Evolutionary conservation across 2,888 invertebrate genomes (phyloP).

Genomic region (Aphidius colemani): DNA sequence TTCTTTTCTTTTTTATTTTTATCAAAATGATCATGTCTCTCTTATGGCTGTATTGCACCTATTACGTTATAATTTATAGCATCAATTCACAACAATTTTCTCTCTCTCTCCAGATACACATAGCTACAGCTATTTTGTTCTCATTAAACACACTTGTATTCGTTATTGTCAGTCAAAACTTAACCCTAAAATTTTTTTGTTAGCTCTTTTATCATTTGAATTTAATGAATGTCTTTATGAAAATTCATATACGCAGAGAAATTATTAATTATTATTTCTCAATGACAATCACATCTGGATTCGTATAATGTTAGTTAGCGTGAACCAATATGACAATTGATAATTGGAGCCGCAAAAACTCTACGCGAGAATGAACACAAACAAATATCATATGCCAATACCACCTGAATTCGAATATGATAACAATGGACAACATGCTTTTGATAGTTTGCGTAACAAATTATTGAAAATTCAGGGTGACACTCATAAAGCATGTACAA

Average conservation of each 20-base stretch:
- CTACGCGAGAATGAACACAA: slow-evolving; percentile 34
- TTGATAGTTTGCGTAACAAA: slow-evolving; percentile 26
- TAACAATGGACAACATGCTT: slow-evolving; percentile 25
- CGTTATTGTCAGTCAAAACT: neutral
- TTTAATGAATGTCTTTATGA: neutral
- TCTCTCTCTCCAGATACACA: too few relatives aligned
- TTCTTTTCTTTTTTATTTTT: too few relatives aligned
- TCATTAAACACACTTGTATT: too few relatives aligned
- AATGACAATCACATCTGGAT: slow-evolving; percentile 11
- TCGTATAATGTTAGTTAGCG: slow-evolving; percentile 34
- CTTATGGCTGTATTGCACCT: too few relatives aligned
- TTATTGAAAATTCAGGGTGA: slow-evolving; percentile 21
- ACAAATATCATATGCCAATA: slow-evolving; percentile 26
- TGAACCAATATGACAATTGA: slow-evolving; percentile 33
- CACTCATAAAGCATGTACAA: too few relatives aligned
- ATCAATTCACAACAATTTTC: too few relatives aligned
- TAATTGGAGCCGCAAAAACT: slow-evolving; percentile 38
- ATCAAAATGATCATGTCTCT: too few relatives aligned
- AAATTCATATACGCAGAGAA: neutral
- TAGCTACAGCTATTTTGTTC: too few relatives aligned
- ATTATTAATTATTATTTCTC: slow-evolving; percentile 7
- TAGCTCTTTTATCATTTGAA: neutral
- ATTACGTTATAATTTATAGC: too few relatives aligned
- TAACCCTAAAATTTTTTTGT: neutral
- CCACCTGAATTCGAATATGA: slow-evolving; percentile 8